phyloP scores from a whole-genome alignment of 1,140 invertebrate species.

The Aplysia californica region DNA sequence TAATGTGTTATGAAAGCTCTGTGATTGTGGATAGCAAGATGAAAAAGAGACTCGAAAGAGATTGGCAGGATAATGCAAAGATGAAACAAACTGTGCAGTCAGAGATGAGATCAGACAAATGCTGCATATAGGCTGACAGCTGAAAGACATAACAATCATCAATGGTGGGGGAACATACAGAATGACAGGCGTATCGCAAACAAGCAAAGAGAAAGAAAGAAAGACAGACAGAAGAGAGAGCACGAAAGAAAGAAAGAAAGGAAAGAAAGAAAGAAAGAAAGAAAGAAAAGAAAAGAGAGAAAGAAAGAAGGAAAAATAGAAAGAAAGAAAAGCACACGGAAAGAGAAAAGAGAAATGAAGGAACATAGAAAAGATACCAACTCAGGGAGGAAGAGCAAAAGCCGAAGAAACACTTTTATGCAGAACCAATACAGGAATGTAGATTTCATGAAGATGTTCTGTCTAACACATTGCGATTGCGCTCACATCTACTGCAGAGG shows the following conservation, averaged over 20 bases:
- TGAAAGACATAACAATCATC: no score
- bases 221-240: conserved; percentile 1
- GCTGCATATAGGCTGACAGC: no score
- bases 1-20: no score
- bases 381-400: background rate
- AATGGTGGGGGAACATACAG: no score
- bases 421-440: background rate
- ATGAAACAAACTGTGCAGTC: no score
- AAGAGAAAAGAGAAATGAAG: background rate
- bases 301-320: background rate
- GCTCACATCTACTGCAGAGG: background rate
- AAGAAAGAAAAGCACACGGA: background rate
- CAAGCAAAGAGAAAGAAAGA: background rate
- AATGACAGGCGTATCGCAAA: background rate
- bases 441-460: background rate
- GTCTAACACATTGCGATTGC: background rate
- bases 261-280: background rate
- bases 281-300: background rate
- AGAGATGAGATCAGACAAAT: no score
- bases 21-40: no score
- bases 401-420: background rate
- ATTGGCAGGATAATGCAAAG: no score
- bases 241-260: background rate
- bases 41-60: no score
- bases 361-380: background rate